Evolutionary conservation across 2,888 invertebrate species (phyloP), one percentile per base, ranked within the genome.

Genomic region (Schizaphis graminum): DNA sequence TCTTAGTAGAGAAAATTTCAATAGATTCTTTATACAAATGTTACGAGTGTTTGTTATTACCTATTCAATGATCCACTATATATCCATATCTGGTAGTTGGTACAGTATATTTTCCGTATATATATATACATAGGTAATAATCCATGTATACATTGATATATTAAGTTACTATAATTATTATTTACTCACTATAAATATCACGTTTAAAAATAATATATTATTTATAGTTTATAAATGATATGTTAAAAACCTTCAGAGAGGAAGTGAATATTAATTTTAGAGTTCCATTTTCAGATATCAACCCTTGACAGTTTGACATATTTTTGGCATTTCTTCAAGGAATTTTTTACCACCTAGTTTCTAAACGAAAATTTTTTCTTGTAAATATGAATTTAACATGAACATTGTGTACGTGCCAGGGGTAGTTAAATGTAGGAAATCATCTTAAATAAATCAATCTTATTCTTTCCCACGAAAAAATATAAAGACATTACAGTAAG

Each of bases 211-310:
- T 77, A 77, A 24, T 35, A 77, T 35, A 7, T 35, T 77, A 35
- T 77, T 77, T 77, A 35, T 77, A 77, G 77, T 35, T 77, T 77
- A 35, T 77, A 35, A 77, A 77, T 77, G 16, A n/a, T n/a, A 35
- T 1, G 67, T 77, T 21, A 85, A 85, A 86, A 86, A 86, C 28
- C 26, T 89, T 44, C 28, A 57, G 89, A 89, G 41, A 89, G 67
- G 61, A 77, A 67, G 47, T 67, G 21, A 91, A 41, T 44, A 85
- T 85, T 91, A 85, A 91, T 85, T 85, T 85, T 85, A 85, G 85
- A 85, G n/a, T 91, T 91, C 28, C 21, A 85, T 56, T 91, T 91
- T 44, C 91, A 91, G 85, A 91, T 85, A 91, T 85, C 56, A 91
- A 85, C 91, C 91, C 56, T 44, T 56, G 91, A 91, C 85, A 91